Evolutionary conservation across 2,113 vertebrate species (phyloP).

Genomic region (Zingel zingel): DNA sequence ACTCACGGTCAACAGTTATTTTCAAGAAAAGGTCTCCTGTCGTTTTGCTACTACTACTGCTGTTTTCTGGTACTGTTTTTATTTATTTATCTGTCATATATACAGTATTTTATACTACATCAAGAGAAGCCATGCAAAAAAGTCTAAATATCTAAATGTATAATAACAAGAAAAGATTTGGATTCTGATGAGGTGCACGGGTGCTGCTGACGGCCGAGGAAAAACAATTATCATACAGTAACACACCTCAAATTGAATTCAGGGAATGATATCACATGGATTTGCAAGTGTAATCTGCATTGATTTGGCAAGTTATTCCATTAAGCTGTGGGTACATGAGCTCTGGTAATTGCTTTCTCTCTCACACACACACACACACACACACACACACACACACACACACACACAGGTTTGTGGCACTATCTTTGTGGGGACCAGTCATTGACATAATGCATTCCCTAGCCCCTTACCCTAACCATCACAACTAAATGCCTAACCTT

Average conservation of each 20-base stretch:
- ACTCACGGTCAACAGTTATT: neutral
- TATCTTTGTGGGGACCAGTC: no score
- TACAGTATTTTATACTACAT: no score
- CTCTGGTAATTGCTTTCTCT: conserved; percentile 58
- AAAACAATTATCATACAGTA: conserved; percentile 32
- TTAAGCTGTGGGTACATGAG: conserved; percentile 38
- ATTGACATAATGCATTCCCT: no score
- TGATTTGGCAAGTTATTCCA: conserved; percentile 62
- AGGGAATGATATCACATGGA: conserved; percentile 45
- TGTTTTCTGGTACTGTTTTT: no score
- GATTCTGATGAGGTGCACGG: neutral
- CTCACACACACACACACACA: neutral
- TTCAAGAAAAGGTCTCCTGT: neutral
- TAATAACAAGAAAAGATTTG: no score
- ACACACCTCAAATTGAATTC: conserved; percentile 52
- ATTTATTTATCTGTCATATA: no score
- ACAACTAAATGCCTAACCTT: no score
- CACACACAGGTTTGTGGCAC: neutral
- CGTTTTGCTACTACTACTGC: neutral
- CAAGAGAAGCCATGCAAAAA: no score
- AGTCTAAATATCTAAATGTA: no score
- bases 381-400: neutral
- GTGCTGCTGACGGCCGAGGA: neutral
- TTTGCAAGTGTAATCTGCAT: conserved; percentile 52
- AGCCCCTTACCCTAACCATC: no score